Evolutionary conservation across 2,888 invertebrate genomes (phyloP).

Genomic region (Cryptocephalus primarius): DNA sequence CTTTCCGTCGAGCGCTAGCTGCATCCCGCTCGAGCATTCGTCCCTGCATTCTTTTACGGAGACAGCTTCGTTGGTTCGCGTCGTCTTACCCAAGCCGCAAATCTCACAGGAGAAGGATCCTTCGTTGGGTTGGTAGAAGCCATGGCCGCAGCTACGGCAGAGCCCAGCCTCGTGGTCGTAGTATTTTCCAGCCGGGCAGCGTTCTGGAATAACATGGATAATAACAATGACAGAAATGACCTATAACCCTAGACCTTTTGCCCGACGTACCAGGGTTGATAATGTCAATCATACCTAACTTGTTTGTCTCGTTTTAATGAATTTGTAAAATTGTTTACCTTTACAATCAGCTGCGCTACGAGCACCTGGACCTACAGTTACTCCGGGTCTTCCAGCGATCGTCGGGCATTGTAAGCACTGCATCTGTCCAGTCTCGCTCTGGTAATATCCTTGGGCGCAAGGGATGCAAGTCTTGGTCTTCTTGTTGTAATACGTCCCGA

Average conservation of each 20-base stretch:
- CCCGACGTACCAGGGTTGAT: too few relatives aligned
- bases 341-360: conserved; percentile 83
- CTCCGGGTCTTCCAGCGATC: conserved; percentile 82
- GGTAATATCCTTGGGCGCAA: conserved; percentile 84
- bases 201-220: conserved; percentile 44
- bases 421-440: conserved; percentile 83
- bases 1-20: conserved; percentile 75
- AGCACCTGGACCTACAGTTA: conserved; percentile 78
- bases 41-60: conserved; percentile 81
- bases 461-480: conserved; percentile 67
- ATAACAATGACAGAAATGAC: background rate
- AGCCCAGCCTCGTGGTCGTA: conserved; percentile 81
- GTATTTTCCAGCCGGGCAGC: conserved; percentile 89
- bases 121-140: conserved; percentile 84
- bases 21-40: conserved; percentile 79
- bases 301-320: too few relatives aligned
- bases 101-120: conserved; percentile 82
- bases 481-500: conserved; percentile 77
- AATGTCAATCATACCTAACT: too few relatives aligned
- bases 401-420: conserved; percentile 84
- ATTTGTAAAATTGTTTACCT: too few relatives aligned
- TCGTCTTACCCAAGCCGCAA: conserved; percentile 86
- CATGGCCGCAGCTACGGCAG: conserved; percentile 87
- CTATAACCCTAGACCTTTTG: too few relatives aligned
- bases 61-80: conserved; percentile 80